Evolutionary conservation across 2,888 invertebrate genomes (phyloP).

Genomic region (Ornithoptera alexandrae): DNA sequence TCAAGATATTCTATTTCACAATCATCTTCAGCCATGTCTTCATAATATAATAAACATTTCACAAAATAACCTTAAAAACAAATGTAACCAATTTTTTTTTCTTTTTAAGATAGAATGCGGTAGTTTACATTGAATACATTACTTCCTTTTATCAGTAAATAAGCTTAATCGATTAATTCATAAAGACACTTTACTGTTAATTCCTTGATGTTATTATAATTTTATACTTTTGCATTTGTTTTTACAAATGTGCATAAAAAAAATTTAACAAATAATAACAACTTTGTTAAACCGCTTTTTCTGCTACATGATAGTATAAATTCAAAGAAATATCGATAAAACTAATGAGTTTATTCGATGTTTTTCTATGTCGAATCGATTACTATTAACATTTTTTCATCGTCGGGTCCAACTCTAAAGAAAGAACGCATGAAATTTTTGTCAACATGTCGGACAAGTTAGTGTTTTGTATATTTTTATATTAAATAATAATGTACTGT

Average conservation of each 20-base stretch:
- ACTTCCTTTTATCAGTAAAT: too few relatives aligned
- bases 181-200: too few relatives aligned
- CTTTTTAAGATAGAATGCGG: too few relatives aligned
- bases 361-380: neutral
- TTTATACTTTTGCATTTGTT: too few relatives aligned
- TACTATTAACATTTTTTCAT: neutral
- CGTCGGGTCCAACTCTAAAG: neutral
- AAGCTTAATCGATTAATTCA: too few relatives aligned
- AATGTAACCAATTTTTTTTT: neutral
- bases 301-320: too few relatives aligned
- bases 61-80: neutral
- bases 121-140: too few relatives aligned
- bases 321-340: too few relatives aligned
- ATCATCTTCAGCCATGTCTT: constrained; percentile 52
- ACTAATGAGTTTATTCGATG: neutral
- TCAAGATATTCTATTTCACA: constrained; percentile 72
- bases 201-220: too few relatives aligned
- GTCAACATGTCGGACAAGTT: constrained; percentile 78
- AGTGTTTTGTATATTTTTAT: constrained; percentile 44
- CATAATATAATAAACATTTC: neutral
- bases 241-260: too few relatives aligned
- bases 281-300: too few relatives aligned
- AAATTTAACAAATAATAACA: too few relatives aligned
- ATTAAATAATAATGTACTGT: neutral
- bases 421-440: constrained; percentile 36